These are phyloP conservation scores for Camponotus fellah DNA, from an alignment of 2,888 invertebrate species.

Conservation along the genomic window DNA sequence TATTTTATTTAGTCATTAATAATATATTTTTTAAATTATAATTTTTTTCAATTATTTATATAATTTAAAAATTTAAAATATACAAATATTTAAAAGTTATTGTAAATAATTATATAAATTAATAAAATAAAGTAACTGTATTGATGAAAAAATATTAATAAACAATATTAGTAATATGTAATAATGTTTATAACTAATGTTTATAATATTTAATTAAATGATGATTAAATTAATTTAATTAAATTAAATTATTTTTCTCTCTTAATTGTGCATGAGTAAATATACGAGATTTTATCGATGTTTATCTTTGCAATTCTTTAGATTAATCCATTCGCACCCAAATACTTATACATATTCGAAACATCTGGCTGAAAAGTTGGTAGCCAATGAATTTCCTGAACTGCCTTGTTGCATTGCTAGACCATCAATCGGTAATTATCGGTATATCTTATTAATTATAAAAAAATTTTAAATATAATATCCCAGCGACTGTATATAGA, in stretches of 20 bases:
- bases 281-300: not conserved
- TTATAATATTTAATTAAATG: not conserved
- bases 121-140: not conserved
- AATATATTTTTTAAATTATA: slow-evolving; percentile 6
- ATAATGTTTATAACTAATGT: not conserved
- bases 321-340: slow-evolving; percentile 92
- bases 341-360: slow-evolving; percentile 99
- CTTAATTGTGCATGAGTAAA: not conserved
- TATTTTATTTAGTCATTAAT: not conserved
- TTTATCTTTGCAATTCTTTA: slow-evolving; percentile 49
- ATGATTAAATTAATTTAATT: too few relatives aligned
- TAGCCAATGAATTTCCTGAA: slow-evolving; percentile 91
- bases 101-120: too few relatives aligned
- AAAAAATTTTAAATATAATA: not conserved
- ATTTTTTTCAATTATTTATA: not conserved
- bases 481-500: not conserved
- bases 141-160: not conserved
- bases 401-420: slow-evolving; percentile 95
- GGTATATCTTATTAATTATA: slow-evolving; percentile 4
- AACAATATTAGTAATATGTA: not conserved
- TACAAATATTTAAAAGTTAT: not conserved
- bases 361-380: slow-evolving; percentile 94
- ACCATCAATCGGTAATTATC: slow-evolving; percentile 94
- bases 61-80: not conserved
- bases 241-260: not conserved